A percentile compares a stretch with the other conserved stretches of the same genome.
Conservation (phyloP, 2,797 vertebrate species). For the Chelon auratus region DNA sequence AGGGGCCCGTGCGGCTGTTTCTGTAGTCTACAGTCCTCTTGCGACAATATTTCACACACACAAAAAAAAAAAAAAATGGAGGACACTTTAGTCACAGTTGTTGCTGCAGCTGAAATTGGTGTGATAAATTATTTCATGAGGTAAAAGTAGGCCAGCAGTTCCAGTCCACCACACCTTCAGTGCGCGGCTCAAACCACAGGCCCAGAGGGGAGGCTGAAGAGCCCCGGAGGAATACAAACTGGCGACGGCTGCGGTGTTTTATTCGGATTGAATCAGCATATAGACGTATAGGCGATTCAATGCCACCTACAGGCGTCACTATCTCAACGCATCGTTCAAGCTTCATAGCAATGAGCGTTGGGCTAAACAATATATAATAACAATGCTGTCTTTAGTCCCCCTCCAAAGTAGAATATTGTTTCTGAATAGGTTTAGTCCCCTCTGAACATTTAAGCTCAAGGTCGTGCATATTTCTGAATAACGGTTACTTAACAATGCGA, state of each 20-base stretch:
- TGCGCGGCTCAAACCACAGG: slow-evolving; percentile 34
- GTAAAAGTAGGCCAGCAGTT: slow-evolving; percentile 32
- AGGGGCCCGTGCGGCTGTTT: background rate
- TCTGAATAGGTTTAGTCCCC: background rate
- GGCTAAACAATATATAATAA: slow-evolving; percentile 1
- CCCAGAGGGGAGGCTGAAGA: slow-evolving; percentile 37
- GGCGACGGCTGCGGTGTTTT: slow-evolving; percentile 40
- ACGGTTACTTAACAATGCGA: background rate
- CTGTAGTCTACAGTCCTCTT: background rate
- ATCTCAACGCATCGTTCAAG: slow-evolving; percentile 29
- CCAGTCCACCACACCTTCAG: slow-evolving; percentile 32
- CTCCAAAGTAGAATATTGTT: background rate
- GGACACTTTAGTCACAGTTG: background rate
- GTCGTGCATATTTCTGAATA: background rate
- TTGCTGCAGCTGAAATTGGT: slow-evolving; percentile 2
- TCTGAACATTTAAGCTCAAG: background rate
- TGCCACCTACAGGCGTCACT: slow-evolving; percentile 73
- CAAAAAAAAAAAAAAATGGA: background rate
- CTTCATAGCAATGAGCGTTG: background rate
- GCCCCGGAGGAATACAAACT: slow-evolving; percentile 1
- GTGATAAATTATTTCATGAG: slow-evolving; percentile 5
- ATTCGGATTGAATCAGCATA: slow-evolving; percentile 49
- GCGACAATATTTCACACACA: background rate
- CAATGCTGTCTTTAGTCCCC: too few relatives aligned
- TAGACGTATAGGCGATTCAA: slow-evolving; percentile 44